These are phyloP conservation scores for Amphiprion percula DNA, from an alignment of 2,113 vertebrate species.

Conservation along the genomic window DNA sequence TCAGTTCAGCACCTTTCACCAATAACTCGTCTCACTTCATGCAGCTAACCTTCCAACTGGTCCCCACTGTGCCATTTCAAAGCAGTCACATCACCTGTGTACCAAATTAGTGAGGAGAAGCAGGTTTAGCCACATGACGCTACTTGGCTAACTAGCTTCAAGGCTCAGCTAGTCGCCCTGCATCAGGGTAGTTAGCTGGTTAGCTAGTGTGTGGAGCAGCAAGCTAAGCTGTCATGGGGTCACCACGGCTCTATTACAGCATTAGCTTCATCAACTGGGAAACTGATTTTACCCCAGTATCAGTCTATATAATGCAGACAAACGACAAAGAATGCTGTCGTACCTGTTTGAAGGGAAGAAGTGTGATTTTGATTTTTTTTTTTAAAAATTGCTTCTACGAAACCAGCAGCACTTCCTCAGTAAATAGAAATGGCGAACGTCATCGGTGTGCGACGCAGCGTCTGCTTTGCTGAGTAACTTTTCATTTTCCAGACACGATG, in stretches of 20 bases:
- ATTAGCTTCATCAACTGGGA: neutral
- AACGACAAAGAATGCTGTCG: conserved; percentile 34
- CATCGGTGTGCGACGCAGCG: conserved; percentile 65
- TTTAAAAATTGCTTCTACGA: conserved; percentile 47
- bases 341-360: conserved; percentile 70
- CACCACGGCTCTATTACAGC: conserved; percentile 45
- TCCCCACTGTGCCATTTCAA: neutral
- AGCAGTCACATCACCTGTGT: neutral
- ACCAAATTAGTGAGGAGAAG: neutral
- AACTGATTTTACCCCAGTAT: accelerated
- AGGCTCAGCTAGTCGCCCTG: conserved; percentile 21
- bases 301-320: neutral
- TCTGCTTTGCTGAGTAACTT: conserved; percentile 32
- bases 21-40: neutral
- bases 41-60: neutral
- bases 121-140: conserved; percentile 5
- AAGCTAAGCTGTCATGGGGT: conserved; percentile 70
- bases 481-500: neutral
- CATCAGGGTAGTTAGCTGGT: conserved; percentile 35
- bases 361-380: conserved; percentile 9
- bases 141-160: conserved; percentile 33
- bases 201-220: conserved; percentile 36
- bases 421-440: conserved; percentile 61
- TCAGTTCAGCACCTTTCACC: neutral
- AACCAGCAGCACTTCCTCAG: conserved; percentile 56